phyloP scores from a whole-genome alignment of 2,888 invertebrate species.

The Pelosia muscerda region DNA sequence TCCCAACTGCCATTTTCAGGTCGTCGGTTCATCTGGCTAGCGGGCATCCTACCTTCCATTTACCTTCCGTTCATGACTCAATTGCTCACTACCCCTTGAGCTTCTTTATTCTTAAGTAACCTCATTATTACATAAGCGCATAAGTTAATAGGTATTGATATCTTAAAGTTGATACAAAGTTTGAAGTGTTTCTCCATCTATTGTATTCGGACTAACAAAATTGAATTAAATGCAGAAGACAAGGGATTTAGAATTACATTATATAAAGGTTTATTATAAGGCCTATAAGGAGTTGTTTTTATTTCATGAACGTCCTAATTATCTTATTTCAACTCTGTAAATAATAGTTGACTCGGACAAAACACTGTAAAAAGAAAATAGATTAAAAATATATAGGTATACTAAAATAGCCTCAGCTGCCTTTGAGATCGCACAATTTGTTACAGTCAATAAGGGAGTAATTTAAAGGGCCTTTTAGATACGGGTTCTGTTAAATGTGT shows the following conservation, averaged over 20 bases:
- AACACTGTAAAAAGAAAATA: constrained; percentile 10
- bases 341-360: constrained; percentile 13
- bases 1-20: too few relatives aligned
- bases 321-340: background rate
- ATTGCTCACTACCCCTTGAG: too few relatives aligned
- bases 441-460: constrained; percentile 46
- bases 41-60: too few relatives aligned
- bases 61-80: too few relatives aligned
- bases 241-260: too few relatives aligned
- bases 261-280: background rate
- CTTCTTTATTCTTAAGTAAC: too few relatives aligned
- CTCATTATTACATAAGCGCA: background rate
- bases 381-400: constrained; percentile 33
- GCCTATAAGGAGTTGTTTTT: background rate
- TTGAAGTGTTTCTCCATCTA: background rate
- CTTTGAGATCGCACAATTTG: constrained; percentile 37
- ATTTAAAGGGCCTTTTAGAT: constrained; percentile 47
- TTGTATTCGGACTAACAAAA: background rate
- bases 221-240: background rate
- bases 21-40: too few relatives aligned
- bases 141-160: background rate
- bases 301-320: background rate
- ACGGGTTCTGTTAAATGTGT: constrained; percentile 40
- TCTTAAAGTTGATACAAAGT: background rate
- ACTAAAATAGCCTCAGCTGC: constrained; percentile 42